Conservation (phyloP, 2,113 vertebrate species). For the Ranitomeya variabilis region DNA sequence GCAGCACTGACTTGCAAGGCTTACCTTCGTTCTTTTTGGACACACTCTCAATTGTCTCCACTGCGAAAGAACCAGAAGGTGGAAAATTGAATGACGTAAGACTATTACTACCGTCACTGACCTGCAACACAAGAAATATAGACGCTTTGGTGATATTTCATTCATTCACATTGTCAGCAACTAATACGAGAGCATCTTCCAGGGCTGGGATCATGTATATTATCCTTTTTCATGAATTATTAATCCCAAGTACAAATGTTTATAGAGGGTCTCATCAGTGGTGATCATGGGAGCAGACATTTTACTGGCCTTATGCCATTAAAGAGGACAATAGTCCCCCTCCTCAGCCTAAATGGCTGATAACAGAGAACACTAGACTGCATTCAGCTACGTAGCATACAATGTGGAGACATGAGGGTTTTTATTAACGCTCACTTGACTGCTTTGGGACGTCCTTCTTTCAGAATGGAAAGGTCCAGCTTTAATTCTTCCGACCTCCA, state of each 20-base stretch:
- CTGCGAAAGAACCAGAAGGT: conserved; percentile 66
- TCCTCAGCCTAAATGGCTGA: conserved; percentile 3
- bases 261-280: neutral
- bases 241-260: neutral
- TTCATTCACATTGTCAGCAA: neutral
- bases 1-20: conserved; percentile 27
- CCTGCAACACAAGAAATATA: conserved; percentile 66
- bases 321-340: neutral
- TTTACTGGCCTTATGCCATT: neutral
- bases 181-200: neutral
- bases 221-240: no score
- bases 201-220: neutral
- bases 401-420: neutral
- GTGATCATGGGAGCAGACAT: neutral
- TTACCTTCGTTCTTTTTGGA: conserved; percentile 78
- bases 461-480: conserved; percentile 90
- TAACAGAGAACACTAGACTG: neutral
- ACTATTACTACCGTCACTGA: conserved; percentile 80
- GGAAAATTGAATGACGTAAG: conserved; percentile 71
- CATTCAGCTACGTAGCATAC: neutral
- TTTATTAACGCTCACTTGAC: conserved; percentile 78
- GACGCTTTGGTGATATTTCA: neutral
- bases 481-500: conserved; percentile 93
- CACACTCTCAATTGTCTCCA: conserved; percentile 72
- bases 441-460: conserved; percentile 86